A percentile compares a stretch with the other conserved stretches of the same genome.
phyloP scores from a whole-genome alignment of 2,797 vertebrate genomes.

The Pseudopleuronectes americanus region DNA sequence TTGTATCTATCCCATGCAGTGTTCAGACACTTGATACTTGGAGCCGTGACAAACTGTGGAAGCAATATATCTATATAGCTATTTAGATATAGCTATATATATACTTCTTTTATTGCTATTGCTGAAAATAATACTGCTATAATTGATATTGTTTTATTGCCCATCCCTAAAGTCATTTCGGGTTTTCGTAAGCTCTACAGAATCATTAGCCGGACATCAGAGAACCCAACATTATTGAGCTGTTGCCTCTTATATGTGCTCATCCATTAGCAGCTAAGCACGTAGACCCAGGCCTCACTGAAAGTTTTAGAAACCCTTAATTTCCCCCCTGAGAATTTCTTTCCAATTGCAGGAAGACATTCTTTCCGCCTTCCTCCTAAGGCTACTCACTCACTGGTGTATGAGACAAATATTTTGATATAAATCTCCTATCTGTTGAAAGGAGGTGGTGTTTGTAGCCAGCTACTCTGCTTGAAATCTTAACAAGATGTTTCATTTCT shows the following conservation, averaged over 20 bases:
- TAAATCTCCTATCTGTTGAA: slow-evolving; percentile 37
- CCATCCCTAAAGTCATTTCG: neutral
- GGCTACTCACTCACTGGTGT: slow-evolving; percentile 26
- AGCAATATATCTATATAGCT: too few species aligned
- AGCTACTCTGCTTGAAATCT: slow-evolving; percentile 32
- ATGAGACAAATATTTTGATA: slow-evolving; percentile 31
- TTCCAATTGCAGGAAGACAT: slow-evolving; percentile 21
- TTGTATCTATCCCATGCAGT: too few species aligned
- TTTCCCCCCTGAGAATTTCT: neutral
- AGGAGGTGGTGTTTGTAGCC: slow-evolving; percentile 8
- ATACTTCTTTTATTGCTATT: too few species aligned
- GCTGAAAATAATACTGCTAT: too few species aligned
- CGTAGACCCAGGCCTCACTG: neutral
- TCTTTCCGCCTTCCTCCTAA: neutral
- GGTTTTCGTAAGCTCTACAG: neutral
- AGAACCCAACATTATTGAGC: neutral
- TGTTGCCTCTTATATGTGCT: too few species aligned
- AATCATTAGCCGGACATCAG: neutral
- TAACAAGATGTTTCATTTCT: slow-evolving; percentile 36
- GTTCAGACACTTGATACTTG: too few species aligned
- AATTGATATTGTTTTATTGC: too few species aligned
- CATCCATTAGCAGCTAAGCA: too few species aligned
- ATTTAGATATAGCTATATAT: too few species aligned
- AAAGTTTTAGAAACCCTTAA: slow-evolving; percentile 20
- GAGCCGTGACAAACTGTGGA: too few species aligned